Conservation (phyloP, 2,888 invertebrate genomes). For the Rhopalosiphum nymphaeae region DNA sequence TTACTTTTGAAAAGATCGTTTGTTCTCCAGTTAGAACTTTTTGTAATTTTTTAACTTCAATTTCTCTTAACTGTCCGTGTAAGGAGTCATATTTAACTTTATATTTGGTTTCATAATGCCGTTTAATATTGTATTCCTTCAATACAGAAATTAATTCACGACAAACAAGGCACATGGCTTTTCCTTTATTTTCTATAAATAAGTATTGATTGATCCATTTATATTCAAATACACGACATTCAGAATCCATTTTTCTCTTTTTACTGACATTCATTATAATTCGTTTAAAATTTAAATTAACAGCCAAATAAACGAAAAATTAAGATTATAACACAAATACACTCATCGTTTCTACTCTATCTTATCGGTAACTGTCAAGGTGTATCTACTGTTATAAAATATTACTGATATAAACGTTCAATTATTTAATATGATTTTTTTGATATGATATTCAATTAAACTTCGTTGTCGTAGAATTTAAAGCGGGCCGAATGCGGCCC, state of each 20-base stretch:
- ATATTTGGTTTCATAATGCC: background rate
- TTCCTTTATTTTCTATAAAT: constrained; percentile 11
- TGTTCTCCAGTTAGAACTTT: constrained; percentile 19
- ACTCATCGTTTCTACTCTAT: background rate
- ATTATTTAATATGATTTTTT: background rate
- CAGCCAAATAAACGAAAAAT: constrained; percentile 24
- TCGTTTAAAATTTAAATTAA: constrained; percentile 14
- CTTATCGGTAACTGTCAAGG: constrained; percentile 15
- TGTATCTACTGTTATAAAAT: constrained; percentile 3
- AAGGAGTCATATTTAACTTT: constrained; percentile 11
- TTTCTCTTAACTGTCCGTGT: constrained; percentile 14
- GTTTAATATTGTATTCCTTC: constrained; percentile 39
- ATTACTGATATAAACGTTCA: background rate
- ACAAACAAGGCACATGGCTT: constrained; percentile 30
- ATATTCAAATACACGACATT: constrained; percentile 37
- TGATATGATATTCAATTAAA: constrained; percentile 33
- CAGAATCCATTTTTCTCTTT: constrained; percentile 46
- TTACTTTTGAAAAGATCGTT: background rate
- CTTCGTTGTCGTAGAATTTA: background rate
- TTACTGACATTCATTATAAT: constrained; percentile 29
- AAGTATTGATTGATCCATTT: constrained; percentile 47
- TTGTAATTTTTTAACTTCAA: constrained; percentile 20
- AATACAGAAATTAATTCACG: constrained; percentile 26
- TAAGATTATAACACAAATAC: constrained; percentile 1
- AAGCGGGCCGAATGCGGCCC: background rate